Evolutionary conservation across 2,888 invertebrate genomes (phyloP), one percentile per base, ranked within the genome.

Genomic region (Diaprepes abbreviatus): DNA sequence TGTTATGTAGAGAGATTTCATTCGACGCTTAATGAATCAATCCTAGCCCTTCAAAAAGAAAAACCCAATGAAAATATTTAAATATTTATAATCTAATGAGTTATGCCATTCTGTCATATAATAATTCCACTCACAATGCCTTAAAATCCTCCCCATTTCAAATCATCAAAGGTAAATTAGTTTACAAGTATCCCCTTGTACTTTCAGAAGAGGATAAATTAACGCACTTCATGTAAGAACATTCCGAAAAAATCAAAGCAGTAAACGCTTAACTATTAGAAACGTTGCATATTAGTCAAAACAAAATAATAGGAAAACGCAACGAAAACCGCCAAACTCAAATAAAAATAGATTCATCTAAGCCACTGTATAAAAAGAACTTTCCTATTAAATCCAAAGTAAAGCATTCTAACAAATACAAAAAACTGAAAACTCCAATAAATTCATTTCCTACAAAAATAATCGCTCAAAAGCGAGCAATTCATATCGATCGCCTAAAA

Each of bases 21-120:
- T 19, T 60, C 35, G 10, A 33, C 33, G 9, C 33, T 33, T 33
- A 33, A 33, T 10, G 33, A 33, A 33, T 33, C 33, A 10, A 48
- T 60, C 6, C n/a, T 60, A 12, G n/a, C n/a, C 33, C 33, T 60
- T 1, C 45, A 43, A 24, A 31, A 40, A 12, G 31, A 59, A 43
- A 59, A 24, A 28, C 48, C 24, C 1, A 45, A 43, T 17, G 31
- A 31, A n/a, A n/a, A n/a, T n/a, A n/a, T n/a, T n/a, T n/a, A 43
- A 59, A 28, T 45, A 45, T 33, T n/a, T 5, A 21, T 2, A 24
- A 59, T 1, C 17, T 59, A 3, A 59, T 59, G 60, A 59, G 28
- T 45, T 59, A 59, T 6, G 60, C 60, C 19, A 59, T 33, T 59
- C 60, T n/a, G 45, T n/a, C n/a, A n/a, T n/a, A n/a, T n/a, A n/a